Evolutionary conservation across 2,113 vertebrate species (phyloP).

Genomic region (Motacilla alba): DNA sequence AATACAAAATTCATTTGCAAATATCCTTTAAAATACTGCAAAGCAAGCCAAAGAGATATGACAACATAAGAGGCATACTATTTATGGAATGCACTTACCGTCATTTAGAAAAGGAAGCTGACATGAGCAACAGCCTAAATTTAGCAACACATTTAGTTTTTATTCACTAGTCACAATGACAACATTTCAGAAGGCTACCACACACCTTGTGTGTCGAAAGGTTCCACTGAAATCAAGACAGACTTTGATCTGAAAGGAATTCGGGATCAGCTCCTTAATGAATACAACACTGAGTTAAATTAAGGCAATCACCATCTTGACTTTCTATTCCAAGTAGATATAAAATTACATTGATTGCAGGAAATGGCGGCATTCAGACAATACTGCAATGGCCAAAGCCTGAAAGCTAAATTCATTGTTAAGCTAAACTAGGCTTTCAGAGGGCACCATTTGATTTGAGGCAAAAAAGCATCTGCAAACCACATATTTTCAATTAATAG

Average conservation of each 20-base stretch:
- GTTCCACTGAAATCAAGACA: conserved; percentile 49
- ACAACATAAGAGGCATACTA: conserved; percentile 67
- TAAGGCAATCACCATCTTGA: conserved; percentile 61
- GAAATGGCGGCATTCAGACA: conserved; percentile 65
- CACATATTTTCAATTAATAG: conserved; percentile 55
- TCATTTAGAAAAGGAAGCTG: conserved; percentile 65
- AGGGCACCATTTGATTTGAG: conserved; percentile 45
- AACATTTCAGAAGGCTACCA: conserved; percentile 54
- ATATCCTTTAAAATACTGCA: conserved; percentile 68
- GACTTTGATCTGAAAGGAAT: conserved; percentile 55
- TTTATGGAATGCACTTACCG: conserved; percentile 68
- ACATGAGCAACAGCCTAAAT: conserved; percentile 63
- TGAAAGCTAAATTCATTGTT: conserved; percentile 61
- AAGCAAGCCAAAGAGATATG: conserved; percentile 70
- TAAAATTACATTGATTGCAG: conserved; percentile 68
- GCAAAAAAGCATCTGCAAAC: conserved; percentile 33
- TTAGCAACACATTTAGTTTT: conserved; percentile 63
- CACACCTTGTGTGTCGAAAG: conserved; percentile 31
- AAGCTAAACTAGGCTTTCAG: conserved; percentile 53
- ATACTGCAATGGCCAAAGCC: conserved; percentile 50
- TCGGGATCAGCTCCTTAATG: conserved; percentile 48
- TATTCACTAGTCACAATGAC: conserved; percentile 64
- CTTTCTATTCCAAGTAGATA: conserved; percentile 68
- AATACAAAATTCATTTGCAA: conserved; percentile 68
- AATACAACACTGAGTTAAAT: conserved; percentile 58